Evolutionary conservation across 2,888 invertebrate genomes (phyloP).

Genomic region (Tetanocera ferruginea): DNA sequence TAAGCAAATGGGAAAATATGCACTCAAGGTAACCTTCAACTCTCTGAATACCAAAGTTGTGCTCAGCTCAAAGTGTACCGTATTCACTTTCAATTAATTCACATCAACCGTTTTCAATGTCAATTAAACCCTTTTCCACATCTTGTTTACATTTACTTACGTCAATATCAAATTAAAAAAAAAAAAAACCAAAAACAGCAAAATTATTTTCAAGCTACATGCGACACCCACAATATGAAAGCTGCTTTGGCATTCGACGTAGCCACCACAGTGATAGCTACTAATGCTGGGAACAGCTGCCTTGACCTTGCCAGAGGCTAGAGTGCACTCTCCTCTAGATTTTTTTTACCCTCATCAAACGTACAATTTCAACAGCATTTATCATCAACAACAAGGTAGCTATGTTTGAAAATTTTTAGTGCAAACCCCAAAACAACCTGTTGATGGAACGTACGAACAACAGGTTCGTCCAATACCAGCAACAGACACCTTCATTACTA

Average conservation of each 20-base stretch:
- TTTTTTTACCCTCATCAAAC: constrained; percentile 9
- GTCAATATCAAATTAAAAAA: not conserved
- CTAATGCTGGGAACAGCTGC: too few relatives aligned
- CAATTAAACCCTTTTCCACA: constrained; percentile 8
- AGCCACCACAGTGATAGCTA: too few relatives aligned
- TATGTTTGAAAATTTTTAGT: not conserved
- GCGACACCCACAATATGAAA: too few relatives aligned
- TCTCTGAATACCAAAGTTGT: too few relatives aligned
- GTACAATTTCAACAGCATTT: not conserved
- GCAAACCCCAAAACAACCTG: constrained; percentile 9
- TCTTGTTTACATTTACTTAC: constrained; percentile 21
- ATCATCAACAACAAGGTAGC: not conserved
- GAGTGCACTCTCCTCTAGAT: not conserved
- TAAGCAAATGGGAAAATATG: too few relatives aligned
- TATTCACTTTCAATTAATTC: constrained; percentile 21
- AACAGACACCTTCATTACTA: constrained; percentile 11
- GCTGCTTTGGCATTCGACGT: too few relatives aligned
- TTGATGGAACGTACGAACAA: constrained; percentile 3
- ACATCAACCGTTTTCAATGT: constrained; percentile 18
- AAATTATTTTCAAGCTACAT: too few relatives aligned
- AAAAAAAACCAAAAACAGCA: too few relatives aligned
- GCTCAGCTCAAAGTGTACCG: not conserved
- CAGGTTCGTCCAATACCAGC: not conserved
- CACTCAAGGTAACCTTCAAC: too few relatives aligned
- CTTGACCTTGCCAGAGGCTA: too few relatives aligned